Conservation (phyloP, 2,797 vertebrate species). For the Choloepus didactylus region DNA sequence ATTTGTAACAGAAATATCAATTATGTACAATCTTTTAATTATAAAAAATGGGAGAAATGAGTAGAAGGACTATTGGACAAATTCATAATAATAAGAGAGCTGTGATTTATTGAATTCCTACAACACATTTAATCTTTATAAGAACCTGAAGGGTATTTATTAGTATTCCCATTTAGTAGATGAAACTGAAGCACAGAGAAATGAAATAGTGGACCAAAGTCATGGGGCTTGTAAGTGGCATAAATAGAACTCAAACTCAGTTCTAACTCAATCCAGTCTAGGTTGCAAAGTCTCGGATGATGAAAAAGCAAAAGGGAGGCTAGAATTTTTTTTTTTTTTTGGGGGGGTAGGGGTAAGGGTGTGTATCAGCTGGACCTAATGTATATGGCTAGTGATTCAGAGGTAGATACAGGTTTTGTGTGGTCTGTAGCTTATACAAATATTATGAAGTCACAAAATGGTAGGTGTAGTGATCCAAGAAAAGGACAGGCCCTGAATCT, state of each 20-base stretch:
- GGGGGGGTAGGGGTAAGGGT: too few relatives aligned
- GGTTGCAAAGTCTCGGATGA: neutral
- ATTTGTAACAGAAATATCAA: conserved; percentile 55
- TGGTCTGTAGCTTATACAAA: neutral
- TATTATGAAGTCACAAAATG: neutral
- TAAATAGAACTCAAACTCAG: neutral
- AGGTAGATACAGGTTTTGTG: neutral
- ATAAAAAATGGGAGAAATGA: conserved; percentile 52
- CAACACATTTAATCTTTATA: neutral
- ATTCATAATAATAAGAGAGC: conserved; percentile 19
- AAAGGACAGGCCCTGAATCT: neutral
- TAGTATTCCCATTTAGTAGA: conserved; percentile 24
- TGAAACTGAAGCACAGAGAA: neutral
- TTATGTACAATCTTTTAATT: conserved; percentile 44
- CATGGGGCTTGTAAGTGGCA: neutral
- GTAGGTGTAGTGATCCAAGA: neutral
- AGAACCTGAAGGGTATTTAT: neutral
- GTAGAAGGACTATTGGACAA: conserved; percentile 12
- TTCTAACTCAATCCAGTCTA: neutral
- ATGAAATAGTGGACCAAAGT: conserved; percentile 37
- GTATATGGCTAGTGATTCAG: neutral
- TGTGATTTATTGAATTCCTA: neutral
- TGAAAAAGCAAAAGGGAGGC: neutral
- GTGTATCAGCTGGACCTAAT: neutral
- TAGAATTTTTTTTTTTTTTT: neutral